Percentiles rank a stretch among this genome's conserved stretches.
These are phyloP conservation scores for Peromyscus californicus DNA, from an alignment of 2,113 vertebrate genomes.

Conservation along the genomic window DNA sequence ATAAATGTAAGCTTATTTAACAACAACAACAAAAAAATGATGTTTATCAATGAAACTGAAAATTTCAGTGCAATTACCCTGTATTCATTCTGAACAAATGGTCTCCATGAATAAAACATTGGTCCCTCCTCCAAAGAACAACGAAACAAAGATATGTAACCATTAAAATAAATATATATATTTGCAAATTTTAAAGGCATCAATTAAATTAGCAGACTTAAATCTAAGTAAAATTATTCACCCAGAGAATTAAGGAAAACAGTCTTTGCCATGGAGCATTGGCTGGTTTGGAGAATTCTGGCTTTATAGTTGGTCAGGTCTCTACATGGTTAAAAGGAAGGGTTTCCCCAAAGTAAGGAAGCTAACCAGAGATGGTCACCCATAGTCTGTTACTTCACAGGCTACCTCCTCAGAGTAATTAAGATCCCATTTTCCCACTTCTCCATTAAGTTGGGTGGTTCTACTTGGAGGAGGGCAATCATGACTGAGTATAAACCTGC, in stretches of 20 bases:
- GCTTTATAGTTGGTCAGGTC: not conserved
- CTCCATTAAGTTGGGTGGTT: not conserved
- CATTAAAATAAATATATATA: not conserved
- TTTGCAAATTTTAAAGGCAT: not conserved
- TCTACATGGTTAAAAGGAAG: not conserved
- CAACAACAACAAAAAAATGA: not conserved
- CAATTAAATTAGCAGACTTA: not conserved
- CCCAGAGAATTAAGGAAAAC: not conserved
- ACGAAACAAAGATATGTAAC: not conserved
- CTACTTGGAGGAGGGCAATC: not conserved
- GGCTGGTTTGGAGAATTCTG: not conserved
- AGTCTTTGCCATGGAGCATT: not conserved
- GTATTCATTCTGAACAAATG: not conserved
- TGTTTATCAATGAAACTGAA: not conserved
- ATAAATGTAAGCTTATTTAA: not conserved
- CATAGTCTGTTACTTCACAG: not conserved
- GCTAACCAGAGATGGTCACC: not conserved
- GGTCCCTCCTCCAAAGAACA: not conserved
- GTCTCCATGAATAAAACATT: not conserved
- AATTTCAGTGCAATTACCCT: not conserved
- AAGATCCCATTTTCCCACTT: not conserved
- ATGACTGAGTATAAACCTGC: not conserved
- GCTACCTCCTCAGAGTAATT: no score
- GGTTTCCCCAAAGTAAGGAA: not conserved
- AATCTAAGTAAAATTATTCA: constrained; percentile 19